Evolutionary conservation across 1,140 invertebrate species (phyloP).

Genomic region (Lethrus apterus): DNA sequence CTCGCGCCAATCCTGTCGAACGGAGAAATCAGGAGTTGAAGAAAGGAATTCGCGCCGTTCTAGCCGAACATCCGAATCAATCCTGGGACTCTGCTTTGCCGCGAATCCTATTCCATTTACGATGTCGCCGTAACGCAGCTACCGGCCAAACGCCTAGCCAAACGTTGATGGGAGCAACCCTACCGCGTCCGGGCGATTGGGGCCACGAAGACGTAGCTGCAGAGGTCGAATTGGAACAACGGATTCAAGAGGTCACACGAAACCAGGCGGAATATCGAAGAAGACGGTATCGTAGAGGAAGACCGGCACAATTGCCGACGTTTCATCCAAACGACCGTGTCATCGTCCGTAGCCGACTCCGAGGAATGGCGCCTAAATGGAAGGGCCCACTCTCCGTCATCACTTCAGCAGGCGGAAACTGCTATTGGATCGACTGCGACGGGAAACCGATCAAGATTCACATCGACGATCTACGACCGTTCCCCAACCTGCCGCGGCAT

Average conservation of each 20-base stretch:
- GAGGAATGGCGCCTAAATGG: neutral
- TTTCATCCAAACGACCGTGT: neutral
- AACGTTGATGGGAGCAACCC: slow-evolving; percentile 1
- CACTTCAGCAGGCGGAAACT: neutral
- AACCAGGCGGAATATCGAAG: neutral
- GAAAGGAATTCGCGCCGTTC: slow-evolving; percentile 1
- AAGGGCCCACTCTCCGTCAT: neutral
- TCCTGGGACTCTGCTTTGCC: neutral
- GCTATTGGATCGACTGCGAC: slow-evolving; percentile 1
- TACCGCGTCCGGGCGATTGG: slow-evolving; percentile 8
- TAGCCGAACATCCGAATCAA: neutral
- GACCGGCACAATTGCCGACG: neutral
- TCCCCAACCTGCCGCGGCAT: neutral
- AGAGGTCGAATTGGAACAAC: neutral
- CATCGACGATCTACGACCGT: slow-evolving; percentile 5
- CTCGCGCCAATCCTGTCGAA: slow-evolving; percentile 10
- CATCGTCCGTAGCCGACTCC: no score
- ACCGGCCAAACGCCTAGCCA: slow-evolving; percentile 1
- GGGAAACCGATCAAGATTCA: neutral
- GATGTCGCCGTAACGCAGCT: slow-evolving; percentile 9
- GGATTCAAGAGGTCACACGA: neutral
- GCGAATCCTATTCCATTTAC: slow-evolving; percentile 1
- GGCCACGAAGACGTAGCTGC: neutral
- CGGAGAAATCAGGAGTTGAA: slow-evolving; percentile 7
- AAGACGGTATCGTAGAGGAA: neutral